Base-by-base conservation (phyloP, 2,888 invertebrate species). In the Athetis lepigone region DNA sequence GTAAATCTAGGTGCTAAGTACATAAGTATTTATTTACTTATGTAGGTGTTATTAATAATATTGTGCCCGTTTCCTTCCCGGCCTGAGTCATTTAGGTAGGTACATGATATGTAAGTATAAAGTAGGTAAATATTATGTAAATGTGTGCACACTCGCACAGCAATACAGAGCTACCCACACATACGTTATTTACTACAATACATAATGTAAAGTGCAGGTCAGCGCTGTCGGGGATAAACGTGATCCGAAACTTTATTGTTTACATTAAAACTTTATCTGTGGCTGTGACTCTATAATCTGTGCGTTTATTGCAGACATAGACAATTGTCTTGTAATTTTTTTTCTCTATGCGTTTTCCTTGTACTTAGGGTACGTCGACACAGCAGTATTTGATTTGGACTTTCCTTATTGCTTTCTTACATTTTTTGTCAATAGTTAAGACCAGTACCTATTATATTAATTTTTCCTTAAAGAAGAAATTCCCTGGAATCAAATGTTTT, bases 41-140 rank as follows among this genome's bases (percentile, higher is more conserved):
- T 29, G 40, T 58, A 69, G 54, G 51, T 60, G 67, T 54, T 77
- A 63, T 67, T 59, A 62, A 54, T 58, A 57, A 62, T 25, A 25
- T 64, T 50, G 39, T 50, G 62, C 25, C 50, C 37, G 65, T 80
- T 79, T 80, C 80, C 77, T 80, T 62, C 68, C 66, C 74, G 39
- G 55, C 18, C 57, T 81, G 81, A 80, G 47, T 79, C 80, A 80
- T 64, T 23, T 33, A 33, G 1, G 33, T 33, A 33, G 33, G 11
- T 61, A 56, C 43, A 62, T 42, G 18, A 59, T 58, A 58, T 33
- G 23, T 70, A 43, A 56, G 43, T 42, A 56, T 59, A 61, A 23
- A 55, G 54, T 66, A 61, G 45, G 57, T 64, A 69, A 47, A 60
- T 66, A 63, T 70, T 74, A 74, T 69, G 67, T 80, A 72, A 78